Evolutionary conservation across 64 coral and sea anemone species (phyloP), one percentile per base, ranked within the genome.

Genomic region (Pocillopora damicornis): DNA sequence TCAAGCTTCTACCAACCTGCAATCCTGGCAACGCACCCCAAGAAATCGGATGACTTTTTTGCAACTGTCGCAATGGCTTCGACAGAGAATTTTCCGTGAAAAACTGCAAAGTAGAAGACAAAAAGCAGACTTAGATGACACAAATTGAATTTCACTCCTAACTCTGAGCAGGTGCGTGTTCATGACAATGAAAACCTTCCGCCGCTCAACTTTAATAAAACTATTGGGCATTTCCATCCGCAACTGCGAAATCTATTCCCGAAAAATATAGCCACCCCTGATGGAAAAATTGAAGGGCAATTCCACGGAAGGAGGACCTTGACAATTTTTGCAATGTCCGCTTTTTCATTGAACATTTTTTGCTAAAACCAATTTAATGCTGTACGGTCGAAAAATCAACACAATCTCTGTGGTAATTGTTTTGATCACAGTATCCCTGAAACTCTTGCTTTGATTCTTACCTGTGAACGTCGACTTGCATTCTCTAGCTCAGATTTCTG

Each of bases 21-120:
- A 98, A 86, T 98, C 93, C 18, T 89, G 86, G 35, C 96, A 98
- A 17, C 93, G 83, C 61, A 94, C 75, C 9, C 96, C 96, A 25
- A 92, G 65, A 92, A 98, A 98, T 9, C 92, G 88, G 16, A 98
- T 94, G 15, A 87, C 88, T 59, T 94, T 94, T 63, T 84, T 88
- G 56, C 96, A 98, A 64, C 88, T 80, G 35, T 94, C 93, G 25
- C 96, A 98, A 63, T 81, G 87, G 30, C 88, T 78, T 61, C 91
- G 82, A 75, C 94, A 96, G 23, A 96, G 80, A 61, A 96, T 93
- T 59, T 88, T 87, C 34, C 79, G 80, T 72, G 91, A 87, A 26
- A 96, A 96, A 81, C 94, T 96, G 63, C 23, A 80, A 82, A 67
- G 73, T 14, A 90, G 34, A 58, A 25, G 12, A 78, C 89, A 11